Conservation (phyloP, 1,140 invertebrate genomes). For the Lineus longissimus region DNA sequence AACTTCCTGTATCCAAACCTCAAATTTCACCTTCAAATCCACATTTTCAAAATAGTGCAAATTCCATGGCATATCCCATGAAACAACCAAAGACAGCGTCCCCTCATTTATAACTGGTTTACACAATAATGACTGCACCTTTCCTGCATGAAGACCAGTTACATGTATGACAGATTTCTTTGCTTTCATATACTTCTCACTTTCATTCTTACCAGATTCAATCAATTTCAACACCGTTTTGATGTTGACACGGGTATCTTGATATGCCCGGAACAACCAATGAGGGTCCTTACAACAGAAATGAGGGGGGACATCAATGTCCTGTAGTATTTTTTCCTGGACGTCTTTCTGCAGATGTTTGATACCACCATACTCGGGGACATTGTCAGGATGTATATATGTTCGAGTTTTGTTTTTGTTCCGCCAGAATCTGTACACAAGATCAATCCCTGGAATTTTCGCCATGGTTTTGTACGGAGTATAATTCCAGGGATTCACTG, state of each 20-base stretch:
- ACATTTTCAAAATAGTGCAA: constrained; percentile 10
- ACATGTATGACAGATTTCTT: not conserved
- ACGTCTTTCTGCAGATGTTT: constrained; percentile 41
- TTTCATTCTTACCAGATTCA: not conserved
- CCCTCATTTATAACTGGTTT: not conserved
- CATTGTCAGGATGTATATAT: constrained; percentile 47
- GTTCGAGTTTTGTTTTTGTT: constrained; percentile 49
- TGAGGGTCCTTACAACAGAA: constrained; percentile 57
- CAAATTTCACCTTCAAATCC: constrained; percentile 22
- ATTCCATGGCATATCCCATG: constrained; percentile 19
- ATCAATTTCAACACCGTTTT: constrained; percentile 29
- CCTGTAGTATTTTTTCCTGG: constrained; percentile 44
- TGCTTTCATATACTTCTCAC: not conserved
- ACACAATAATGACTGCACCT: not conserved
- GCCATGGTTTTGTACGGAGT: constrained; percentile 56
- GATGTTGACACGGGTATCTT: constrained; percentile 57
- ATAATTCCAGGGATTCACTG: constrained; percentile 54
- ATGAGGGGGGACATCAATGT: constrained; percentile 48
- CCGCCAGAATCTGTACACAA: constrained; percentile 53
- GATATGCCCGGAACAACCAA: constrained; percentile 59
- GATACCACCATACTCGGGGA: constrained; percentile 50
- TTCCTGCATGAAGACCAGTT: not conserved
- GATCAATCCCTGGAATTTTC: constrained; percentile 35
- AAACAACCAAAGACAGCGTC: not conserved
- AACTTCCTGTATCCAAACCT: constrained; percentile 27